Percentiles rank a stretch among this genome's conserved stretches.
These are phyloP conservation scores for Microcebus murinus DNA, from an alignment of 2,113 vertebrate species.

Conservation along the genomic window DNA sequence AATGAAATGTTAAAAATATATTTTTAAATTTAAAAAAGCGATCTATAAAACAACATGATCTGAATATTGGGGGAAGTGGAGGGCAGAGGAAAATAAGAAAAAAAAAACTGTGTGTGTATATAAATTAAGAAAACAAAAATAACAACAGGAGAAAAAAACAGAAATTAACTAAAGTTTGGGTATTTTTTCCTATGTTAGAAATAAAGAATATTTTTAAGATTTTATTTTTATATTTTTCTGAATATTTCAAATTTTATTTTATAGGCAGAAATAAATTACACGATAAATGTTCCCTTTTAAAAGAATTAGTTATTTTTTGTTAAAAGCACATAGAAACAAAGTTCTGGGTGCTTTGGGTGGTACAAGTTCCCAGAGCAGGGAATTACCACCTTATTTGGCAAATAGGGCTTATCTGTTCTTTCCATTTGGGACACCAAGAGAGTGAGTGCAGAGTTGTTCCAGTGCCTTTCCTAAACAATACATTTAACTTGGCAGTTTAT, in stretches of 20 bases:
- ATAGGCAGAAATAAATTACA: neutral
- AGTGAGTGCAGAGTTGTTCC: neutral
- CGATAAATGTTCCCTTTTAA: neutral
- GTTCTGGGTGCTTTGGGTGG: neutral
- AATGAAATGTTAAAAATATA: neutral
- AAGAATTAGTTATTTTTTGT: neutral
- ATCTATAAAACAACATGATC: neutral
- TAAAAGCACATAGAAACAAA: neutral
- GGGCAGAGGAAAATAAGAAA: neutral
- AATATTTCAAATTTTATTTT: neutral
- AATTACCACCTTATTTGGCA: neutral
- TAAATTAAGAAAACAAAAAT: neutral
- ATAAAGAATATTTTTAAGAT: neutral
- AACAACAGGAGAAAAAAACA: neutral
- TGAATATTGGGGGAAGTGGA: neutral
- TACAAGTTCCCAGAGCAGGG: neutral
- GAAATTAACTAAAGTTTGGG: neutral
- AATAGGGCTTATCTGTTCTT: conserved; percentile 22
- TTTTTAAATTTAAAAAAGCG: neutral
- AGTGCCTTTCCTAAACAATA: conserved; percentile 16
- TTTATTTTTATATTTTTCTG: conserved; percentile 6
- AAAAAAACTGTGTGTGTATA: neutral
- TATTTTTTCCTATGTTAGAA: neutral
- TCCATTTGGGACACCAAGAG: neutral
- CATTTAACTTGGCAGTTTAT: neutral